Percentiles rank a stretch among this genome's conserved stretches.
phyloP scores from a whole-genome alignment of 2,797 vertebrate species.

The Luscinia luscinia region DNA sequence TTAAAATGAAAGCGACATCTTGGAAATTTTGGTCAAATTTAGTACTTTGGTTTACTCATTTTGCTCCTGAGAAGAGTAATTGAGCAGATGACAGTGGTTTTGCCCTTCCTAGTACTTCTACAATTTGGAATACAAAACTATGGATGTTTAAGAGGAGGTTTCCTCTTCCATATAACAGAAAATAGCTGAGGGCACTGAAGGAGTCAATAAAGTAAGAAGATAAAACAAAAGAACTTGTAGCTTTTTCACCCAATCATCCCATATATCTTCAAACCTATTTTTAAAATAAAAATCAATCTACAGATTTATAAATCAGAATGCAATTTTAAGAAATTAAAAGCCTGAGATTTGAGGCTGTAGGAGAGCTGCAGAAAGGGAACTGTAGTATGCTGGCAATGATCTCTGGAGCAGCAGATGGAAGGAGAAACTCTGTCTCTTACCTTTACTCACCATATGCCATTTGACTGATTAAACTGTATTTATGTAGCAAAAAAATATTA shows the following conservation, averaged over 20 bases:
- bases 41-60: neutral
- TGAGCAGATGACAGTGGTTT: neutral
- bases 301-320: neutral
- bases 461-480: slow-evolving; percentile 45
- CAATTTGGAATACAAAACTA: neutral
- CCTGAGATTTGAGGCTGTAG: neutral
- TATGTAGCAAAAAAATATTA: slow-evolving; percentile 7
- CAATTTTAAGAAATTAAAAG: neutral
- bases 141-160: neutral
- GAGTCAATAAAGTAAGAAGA: neutral
- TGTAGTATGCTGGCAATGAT: slow-evolving; percentile 26
- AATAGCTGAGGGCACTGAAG: neutral
- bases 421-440: slow-evolving; percentile 56
- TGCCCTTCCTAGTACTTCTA: neutral
- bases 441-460: slow-evolving; percentile 56
- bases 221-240: neutral
- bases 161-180: neutral
- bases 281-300: neutral
- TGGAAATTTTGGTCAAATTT: neutral
- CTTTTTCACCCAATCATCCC: neutral
- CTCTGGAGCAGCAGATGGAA: slow-evolving; percentile 42
- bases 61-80: neutral
- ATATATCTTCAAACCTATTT: neutral
- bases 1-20: neutral
- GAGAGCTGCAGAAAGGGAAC: neutral